Evolutionary conservation across 2,113 vertebrate genomes (phyloP).

Genomic region (Rafetus swinhoei): DNA sequence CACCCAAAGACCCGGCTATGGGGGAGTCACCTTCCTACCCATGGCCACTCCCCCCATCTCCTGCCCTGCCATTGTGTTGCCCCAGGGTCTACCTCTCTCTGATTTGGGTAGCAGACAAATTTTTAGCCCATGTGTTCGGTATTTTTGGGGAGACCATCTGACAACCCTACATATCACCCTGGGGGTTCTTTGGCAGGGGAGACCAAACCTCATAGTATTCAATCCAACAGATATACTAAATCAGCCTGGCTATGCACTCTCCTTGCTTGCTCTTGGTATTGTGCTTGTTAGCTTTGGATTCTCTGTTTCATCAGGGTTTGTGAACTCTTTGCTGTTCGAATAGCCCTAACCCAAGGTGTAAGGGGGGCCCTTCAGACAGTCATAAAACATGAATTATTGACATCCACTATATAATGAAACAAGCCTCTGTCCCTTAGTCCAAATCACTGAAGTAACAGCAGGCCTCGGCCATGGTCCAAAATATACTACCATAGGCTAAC

Average conservation of each 20-base stretch:
- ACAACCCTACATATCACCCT: neutral
- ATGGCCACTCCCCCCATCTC: too few relatives aligned
- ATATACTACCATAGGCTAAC: neutral
- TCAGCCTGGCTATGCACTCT: neutral
- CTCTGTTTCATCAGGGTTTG: neutral
- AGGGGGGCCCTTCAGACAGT: neutral
- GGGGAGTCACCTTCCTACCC: too few relatives aligned
- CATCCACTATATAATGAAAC: neutral
- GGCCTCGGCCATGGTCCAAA: accelerated
- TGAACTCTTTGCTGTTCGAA: neutral
- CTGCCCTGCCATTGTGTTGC: too few relatives aligned
- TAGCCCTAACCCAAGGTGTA: neutral
- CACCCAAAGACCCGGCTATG: too few relatives aligned
- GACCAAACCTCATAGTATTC: neutral
- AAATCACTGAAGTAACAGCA: neutral
- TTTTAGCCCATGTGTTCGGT: too few relatives aligned
- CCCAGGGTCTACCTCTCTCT: too few relatives aligned
- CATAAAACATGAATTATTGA: accelerated
- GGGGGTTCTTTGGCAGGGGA: neutral
- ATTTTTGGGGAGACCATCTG: too few relatives aligned
- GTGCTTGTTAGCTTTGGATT: accelerated
- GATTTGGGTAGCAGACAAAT: too few relatives aligned
- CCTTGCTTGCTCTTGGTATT: neutral
- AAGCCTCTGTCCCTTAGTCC: neutral
- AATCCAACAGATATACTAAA: neutral